Conservation (phyloP, 2,888 invertebrate species). For the Lasioglossum leucozonium region DNA sequence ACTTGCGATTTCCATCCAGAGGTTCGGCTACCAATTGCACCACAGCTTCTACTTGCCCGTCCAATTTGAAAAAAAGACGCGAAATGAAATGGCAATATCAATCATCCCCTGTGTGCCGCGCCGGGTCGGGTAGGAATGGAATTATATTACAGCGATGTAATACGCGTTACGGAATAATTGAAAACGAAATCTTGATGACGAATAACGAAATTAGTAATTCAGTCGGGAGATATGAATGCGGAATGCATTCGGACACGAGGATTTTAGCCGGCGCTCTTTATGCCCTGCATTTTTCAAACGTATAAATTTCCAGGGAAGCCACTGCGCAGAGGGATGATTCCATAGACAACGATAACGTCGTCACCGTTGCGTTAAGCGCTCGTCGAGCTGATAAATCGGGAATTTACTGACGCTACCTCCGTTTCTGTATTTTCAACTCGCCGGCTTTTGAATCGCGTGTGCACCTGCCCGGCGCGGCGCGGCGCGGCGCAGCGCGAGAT, state of each 20-base stretch:
- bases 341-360: slow-evolving; percentile 66
- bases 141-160: slow-evolving; percentile 9
- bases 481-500: too few species aligned
- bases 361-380: slow-evolving; percentile 71
- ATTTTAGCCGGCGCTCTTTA: slow-evolving; percentile 12
- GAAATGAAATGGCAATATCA: background rate
- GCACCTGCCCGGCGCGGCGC: slow-evolving; percentile 18
- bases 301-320: slow-evolving; percentile 66
- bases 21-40: background rate
- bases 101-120: background rate
- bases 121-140: background rate
- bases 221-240: background rate
- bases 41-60: background rate
- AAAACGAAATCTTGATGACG: background rate
- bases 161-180: background rate
- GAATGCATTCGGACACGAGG: slow-evolving; percentile 8
- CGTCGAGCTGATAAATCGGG: slow-evolving; percentile 75
- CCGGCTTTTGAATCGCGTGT: slow-evolving; percentile 21
- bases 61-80: background rate
- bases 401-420: slow-evolving; percentile 70
- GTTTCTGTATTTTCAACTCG: slow-evolving; percentile 48
- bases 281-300: slow-evolving; percentile 42
- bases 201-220: slow-evolving; percentile 6
- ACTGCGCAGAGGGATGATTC: slow-evolving; percentile 61
- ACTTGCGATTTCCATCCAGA: background rate